Percentiles rank a stretch among this genome's conserved stretches.
These are phyloP conservation scores for Eonycteris spelaea DNA, from an alignment of 2,113 vertebrate genomes.

Conservation along the genomic window DNA sequence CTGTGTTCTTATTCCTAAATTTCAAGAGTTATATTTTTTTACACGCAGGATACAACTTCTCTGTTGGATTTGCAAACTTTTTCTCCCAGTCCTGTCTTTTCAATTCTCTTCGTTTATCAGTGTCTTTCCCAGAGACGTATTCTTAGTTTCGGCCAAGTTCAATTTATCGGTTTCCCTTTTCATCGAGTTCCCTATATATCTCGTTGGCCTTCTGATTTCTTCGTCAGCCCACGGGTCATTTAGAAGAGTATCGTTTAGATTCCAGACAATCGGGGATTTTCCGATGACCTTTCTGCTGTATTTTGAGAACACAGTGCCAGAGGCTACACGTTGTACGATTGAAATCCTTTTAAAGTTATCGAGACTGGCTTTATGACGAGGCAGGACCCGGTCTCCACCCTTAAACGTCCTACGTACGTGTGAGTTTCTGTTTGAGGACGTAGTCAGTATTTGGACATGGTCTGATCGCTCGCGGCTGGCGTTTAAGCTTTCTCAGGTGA, in stretches of 20 bases:
- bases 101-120: neutral
- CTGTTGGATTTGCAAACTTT: neutral
- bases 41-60: neutral
- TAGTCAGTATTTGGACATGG: neutral
- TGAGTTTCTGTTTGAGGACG: neutral
- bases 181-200: neutral
- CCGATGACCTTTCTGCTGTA: neutral
- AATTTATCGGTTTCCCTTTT: neutral
- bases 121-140: neutral
- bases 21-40: neutral
- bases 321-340: neutral
- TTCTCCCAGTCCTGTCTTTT: neutral
- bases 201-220: constrained; percentile 1
- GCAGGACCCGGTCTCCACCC: neutral
- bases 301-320: neutral
- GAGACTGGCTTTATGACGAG: neutral
- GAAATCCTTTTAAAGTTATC: neutral
- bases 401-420: neutral
- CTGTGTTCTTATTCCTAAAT: neutral
- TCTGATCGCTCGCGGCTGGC: neutral
- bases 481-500: neutral
- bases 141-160: neutral
- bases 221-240: neutral
- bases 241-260: neutral
- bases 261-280: neutral